These are phyloP conservation scores for Euschistus heros DNA, from an alignment of 1,140 invertebrate genomes.

Conservation along the genomic window DNA sequence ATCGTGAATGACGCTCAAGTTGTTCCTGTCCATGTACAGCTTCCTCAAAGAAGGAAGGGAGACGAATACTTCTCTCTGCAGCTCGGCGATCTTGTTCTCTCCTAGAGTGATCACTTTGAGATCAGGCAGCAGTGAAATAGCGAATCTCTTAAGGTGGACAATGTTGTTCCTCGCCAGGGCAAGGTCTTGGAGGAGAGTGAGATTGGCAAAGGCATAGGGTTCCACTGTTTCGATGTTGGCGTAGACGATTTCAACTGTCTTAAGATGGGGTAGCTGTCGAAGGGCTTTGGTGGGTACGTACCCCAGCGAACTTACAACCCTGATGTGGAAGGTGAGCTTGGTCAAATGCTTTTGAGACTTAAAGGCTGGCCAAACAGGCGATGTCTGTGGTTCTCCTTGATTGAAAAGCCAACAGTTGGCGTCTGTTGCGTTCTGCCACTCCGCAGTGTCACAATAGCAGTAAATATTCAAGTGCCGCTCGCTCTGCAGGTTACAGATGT, in stretches of 20 bases:
- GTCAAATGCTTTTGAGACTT: conserved; percentile 53
- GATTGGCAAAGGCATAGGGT: conserved; percentile 56
- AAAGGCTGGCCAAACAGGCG: conserved; percentile 55
- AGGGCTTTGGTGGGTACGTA: conserved; percentile 58
- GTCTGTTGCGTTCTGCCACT: conserved; percentile 35
- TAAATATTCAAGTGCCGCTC: conserved; percentile 35
- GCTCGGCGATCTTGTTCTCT: conserved; percentile 57
- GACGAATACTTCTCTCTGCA: conserved; percentile 56
- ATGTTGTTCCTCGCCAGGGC: conserved; percentile 56
- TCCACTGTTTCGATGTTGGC: conserved; percentile 53
- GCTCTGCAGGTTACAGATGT: conserved; percentile 38
- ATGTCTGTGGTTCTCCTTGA: conserved; percentile 45
- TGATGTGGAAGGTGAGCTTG: conserved; percentile 56
- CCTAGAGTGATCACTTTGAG: conserved; percentile 54
- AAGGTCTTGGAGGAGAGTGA: conserved; percentile 52
- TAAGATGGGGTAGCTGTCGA: conserved; percentile 49
- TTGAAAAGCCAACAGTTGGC: conserved; percentile 55
- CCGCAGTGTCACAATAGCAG: conserved; percentile 38
- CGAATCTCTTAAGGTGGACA: conserved; percentile 45
- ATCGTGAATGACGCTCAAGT: conserved; percentile 58
- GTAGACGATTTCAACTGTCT: conserved; percentile 54
- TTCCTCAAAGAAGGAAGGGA: conserved; percentile 54
- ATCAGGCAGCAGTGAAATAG: conserved; percentile 55
- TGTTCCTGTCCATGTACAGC: conserved; percentile 56
- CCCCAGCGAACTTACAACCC: conserved; percentile 48